Evolutionary conservation across 2,888 invertebrate species (phyloP).

Genomic region (Conistra vaccinii): DNA sequence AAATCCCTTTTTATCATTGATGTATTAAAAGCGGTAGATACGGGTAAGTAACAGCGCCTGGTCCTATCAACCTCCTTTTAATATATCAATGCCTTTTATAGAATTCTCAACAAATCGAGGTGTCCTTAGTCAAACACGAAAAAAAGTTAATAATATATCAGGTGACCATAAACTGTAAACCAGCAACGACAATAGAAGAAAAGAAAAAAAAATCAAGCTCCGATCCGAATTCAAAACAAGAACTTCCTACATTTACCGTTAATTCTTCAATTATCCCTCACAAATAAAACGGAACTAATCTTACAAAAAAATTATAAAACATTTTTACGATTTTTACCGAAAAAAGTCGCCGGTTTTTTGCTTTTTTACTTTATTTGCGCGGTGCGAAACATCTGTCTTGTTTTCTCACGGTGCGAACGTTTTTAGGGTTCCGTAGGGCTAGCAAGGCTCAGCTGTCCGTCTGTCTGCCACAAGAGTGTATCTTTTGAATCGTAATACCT

Average conservation of each 20-base stretch:
- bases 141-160: background rate
- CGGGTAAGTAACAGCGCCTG: too few species aligned
- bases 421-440: background rate
- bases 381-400: constrained; percentile 52
- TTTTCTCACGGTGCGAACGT: constrained; percentile 46
- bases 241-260: constrained; percentile 35
- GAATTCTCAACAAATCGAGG: background rate
- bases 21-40: too few species aligned
- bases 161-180: background rate
- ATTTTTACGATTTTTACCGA: constrained; percentile 23
- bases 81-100: too few species aligned
- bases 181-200: background rate
- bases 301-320: constrained; percentile 23
- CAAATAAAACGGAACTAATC: constrained; percentile 44
- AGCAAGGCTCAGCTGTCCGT: background rate
- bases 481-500: background rate
- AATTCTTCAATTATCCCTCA: constrained; percentile 18
- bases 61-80: too few species aligned
- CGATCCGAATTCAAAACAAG: constrained; percentile 24
- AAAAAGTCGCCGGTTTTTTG: constrained; percentile 25
- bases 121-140: too few species aligned
- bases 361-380: constrained; percentile 25
- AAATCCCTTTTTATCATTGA: background rate
- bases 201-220: constrained; percentile 4
- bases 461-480: background rate